Base-by-base conservation (phyloP, 2,113 vertebrate genomes). In the Zootoca vivipara region DNA sequence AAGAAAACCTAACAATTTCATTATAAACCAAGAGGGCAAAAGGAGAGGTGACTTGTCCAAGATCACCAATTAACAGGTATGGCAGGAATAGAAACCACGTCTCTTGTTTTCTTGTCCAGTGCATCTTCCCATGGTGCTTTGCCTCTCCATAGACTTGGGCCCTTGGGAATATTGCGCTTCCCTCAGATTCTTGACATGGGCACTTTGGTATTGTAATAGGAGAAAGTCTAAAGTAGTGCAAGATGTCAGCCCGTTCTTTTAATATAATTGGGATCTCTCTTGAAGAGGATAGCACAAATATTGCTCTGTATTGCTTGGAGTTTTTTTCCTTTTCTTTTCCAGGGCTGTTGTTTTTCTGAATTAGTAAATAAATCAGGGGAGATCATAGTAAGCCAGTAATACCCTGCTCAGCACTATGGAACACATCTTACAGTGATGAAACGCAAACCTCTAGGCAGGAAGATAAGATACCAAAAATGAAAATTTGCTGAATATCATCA, bases 401-500 rank as follows among this genome's bases (percentile, higher is more conserved):
- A 77, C 4, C 74, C 78, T 67, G 78, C 70, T 89, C 88, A 82
- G 78, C 58, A 82, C 58, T 67, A 89, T 16, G 30, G 69, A 89
- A 89, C 26, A 24, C 72, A 86, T 82, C 83, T 75, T 86, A 82
- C 78, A 81, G 22, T 70, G 77, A 67, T 35, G 13, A 84, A 92
- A 87, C 22, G 30, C n/a, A 92, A 78, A 93, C 78, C 24, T 92
- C 67, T 10, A 67, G 18, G 85, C 85, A 78, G 72, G 73, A 70
- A 86, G 82, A 82, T 82, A 86, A 73, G 85, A 78, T 86, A 90
- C 72, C 26, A 82, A 82, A 90, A 82, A 78, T 86, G 79, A 83
- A 90, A 82, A 86, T 90, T 67, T 65, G 81, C 0, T 82, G 75
- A 89, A 91, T 87, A 94, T n/a, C 85, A 95, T 40, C 79, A 83